Percentiles rank a stretch among this genome's conserved stretches.
phyloP scores from a whole-genome alignment of 2,888 invertebrate genomes.

The Dromius quadrimaculatus region DNA sequence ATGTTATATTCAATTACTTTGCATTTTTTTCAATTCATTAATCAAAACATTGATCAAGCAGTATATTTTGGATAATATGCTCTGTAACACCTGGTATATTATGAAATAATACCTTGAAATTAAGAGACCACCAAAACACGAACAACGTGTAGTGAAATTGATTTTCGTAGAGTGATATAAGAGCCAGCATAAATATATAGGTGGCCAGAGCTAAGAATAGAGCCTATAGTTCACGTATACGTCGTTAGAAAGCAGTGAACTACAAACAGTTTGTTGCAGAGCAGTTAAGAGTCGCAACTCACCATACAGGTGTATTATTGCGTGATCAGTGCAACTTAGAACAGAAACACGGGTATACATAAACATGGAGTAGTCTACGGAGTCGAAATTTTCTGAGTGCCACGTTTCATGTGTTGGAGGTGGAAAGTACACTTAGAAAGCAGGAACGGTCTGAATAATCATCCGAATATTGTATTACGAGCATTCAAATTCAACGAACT shows the following conservation, averaged over 20 bases:
- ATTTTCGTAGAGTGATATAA: slow-evolving; percentile 25
- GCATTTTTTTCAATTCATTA: no score
- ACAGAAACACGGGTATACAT: slow-evolving; percentile 38
- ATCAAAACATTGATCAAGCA: background rate
- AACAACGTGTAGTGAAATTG: slow-evolving; percentile 4
- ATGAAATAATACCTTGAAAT: no score
- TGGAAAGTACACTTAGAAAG: no score
- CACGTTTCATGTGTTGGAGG: background rate
- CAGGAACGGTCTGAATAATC: no score
- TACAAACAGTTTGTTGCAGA: slow-evolving; percentile 4
- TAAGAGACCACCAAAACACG: background rate
- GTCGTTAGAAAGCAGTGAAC: slow-evolving; percentile 42
- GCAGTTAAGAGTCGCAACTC: slow-evolving; percentile 11
- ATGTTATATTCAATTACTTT: no score
- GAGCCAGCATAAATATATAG: slow-evolving; percentile 28
- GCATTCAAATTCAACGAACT: no score
- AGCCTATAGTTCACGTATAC: slow-evolving; percentile 28
- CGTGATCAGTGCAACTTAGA: slow-evolving; percentile 49
- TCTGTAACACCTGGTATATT: no score
- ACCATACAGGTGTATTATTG: slow-evolving; percentile 27
- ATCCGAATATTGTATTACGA: no score
- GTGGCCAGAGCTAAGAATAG: slow-evolving; percentile 40
- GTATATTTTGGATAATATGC: background rate
- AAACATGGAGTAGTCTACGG: slow-evolving; percentile 27
- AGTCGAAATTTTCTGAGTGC: slow-evolving; percentile 1